Percentiles rank a stretch among this genome's conserved stretches.
Conservation (phyloP, 2,113 vertebrate genomes). For the Oceanites oceanicus region DNA sequence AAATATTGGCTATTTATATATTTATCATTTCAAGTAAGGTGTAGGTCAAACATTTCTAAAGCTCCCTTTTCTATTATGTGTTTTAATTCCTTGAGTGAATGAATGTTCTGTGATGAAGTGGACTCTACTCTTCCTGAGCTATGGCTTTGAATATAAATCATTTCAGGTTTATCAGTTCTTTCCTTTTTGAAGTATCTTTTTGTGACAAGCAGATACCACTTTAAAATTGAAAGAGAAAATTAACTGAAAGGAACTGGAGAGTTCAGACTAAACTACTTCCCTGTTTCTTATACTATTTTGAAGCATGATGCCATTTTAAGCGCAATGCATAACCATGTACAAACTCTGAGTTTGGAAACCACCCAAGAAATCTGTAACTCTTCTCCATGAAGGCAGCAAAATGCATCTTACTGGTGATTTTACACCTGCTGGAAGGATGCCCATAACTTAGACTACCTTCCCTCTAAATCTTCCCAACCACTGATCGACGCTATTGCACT, state of each 20-base stretch:
- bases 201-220: background rate
- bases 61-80: background rate
- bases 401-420: background rate
- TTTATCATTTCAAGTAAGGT: conserved; percentile 21
- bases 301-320: background rate
- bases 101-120: background rate
- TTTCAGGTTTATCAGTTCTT: background rate
- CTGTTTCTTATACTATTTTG: background rate
- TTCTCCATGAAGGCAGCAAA: background rate
- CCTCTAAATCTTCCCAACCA: background rate
- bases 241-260: background rate
- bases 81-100: conserved; percentile 17
- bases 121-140: background rate
- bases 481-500: background rate
- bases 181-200: background rate
- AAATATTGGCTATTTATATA: background rate
- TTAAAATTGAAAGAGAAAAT: background rate
- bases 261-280: background rate
- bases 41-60: conserved; percentile 15
- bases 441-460: background rate
- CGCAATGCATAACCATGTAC: background rate
- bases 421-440: background rate
- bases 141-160: background rate
- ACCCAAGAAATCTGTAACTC: background rate
- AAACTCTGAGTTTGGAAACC: background rate